phyloP scores from a whole-genome alignment of 2,888 invertebrate genomes.

The Rhogogaster chlorosoma region DNA sequence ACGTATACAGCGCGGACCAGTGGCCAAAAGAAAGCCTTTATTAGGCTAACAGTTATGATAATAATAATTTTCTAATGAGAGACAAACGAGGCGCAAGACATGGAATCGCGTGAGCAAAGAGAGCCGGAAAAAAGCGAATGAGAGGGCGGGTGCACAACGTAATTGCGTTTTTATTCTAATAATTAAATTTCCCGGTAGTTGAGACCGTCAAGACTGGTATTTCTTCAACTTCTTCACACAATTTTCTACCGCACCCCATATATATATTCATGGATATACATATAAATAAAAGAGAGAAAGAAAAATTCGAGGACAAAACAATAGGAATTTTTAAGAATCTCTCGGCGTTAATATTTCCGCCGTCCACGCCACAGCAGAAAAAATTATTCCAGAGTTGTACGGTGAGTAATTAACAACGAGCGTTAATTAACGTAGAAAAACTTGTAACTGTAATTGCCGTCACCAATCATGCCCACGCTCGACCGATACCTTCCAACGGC shows the following conservation, averaged over 20 bases:
- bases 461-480: constrained; percentile 23
- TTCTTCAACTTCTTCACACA: constrained; percentile 30
- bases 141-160: constrained; percentile 32
- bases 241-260: not conserved
- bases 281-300: not conserved
- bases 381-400: not conserved
- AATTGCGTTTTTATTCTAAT: constrained; percentile 55
- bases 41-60: constrained; percentile 47
- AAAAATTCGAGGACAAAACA: constrained; percentile 52
- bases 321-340: constrained; percentile 20
- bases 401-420: constrained; percentile 25
- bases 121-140: not conserved
- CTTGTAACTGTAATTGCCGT: constrained; percentile 12
- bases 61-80: constrained; percentile 54
- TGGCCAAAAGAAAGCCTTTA: not conserved
- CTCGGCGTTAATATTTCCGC: not conserved
- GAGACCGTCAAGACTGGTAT: not conserved
- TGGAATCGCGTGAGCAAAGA: constrained; percentile 11
- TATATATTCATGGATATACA: not conserved
- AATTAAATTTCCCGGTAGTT: constrained; percentile 51
- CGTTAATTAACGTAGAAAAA: constrained; percentile 32
- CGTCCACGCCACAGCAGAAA: not conserved
- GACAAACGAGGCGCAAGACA: constrained; percentile 32
- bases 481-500: not conserved
- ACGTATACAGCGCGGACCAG: not conserved